Conservation (phyloP, 2,888 invertebrate species). For the Heliconius ismenius region DNA sequence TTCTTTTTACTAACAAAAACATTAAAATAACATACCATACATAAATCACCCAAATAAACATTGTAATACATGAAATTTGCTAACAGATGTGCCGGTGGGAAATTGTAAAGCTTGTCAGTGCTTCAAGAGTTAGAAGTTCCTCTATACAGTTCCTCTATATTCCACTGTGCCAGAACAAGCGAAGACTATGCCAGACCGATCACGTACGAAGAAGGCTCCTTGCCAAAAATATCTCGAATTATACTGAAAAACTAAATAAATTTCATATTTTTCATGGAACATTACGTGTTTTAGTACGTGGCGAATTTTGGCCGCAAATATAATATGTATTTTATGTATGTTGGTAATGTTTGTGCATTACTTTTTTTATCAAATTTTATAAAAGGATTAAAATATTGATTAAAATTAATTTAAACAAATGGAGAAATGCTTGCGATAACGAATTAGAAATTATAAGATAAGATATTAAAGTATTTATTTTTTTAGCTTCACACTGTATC, state of each 20-base stretch:
- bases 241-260: constrained; percentile 21
- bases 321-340: background rate
- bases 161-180: background rate
- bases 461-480: too few relatives aligned
- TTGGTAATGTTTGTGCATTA: background rate
- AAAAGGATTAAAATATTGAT: background rate
- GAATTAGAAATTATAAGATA: too few relatives aligned
- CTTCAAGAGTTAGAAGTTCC: background rate
- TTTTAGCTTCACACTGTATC: too few relatives aligned
- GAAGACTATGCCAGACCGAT: constrained; percentile 4
- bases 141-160: background rate
- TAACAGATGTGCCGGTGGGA: constrained; percentile 13
- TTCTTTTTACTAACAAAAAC: too few relatives aligned
- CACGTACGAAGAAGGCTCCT: constrained; percentile 17
- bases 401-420: background rate
- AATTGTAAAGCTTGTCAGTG: constrained; percentile 1
- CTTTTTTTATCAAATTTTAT: background rate
- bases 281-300: constrained; percentile 12
- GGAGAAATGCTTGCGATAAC: too few relatives aligned
- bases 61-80: background rate
- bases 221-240: constrained; percentile 32
- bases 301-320: background rate
- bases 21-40: too few relatives aligned
- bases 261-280: constrained; percentile 24
- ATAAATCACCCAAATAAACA: background rate